Evolutionary conservation across 2,888 invertebrate species (phyloP).

Genomic region (Cheiracanthium punctorium): DNA sequence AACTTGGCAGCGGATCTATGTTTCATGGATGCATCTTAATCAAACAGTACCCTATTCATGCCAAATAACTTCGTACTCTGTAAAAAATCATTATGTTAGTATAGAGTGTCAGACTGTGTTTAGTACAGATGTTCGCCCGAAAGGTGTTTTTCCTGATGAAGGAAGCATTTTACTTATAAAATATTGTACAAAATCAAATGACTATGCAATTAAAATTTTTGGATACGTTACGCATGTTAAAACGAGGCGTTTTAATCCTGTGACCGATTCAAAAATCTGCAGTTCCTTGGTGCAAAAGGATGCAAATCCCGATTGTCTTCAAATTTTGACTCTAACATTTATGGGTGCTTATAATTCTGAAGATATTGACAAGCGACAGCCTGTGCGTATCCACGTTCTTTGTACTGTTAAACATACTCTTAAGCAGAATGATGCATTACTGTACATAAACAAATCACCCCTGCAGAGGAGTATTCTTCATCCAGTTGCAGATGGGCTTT

Average conservation of each 20-base stretch:
- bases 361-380: slow-evolving; percentile 36
- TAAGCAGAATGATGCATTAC: slow-evolving; percentile 56
- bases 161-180: slow-evolving; percentile 54
- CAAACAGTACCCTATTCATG: slow-evolving; percentile 35
- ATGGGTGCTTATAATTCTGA: slow-evolving; percentile 41
- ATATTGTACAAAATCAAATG: slow-evolving; percentile 43
- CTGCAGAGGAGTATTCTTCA: slow-evolving; percentile 41
- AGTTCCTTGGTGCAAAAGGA: neutral
- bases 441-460: slow-evolving; percentile 29
- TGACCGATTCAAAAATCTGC: neutral
- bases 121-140: slow-evolving; percentile 17
- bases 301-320: slow-evolving; percentile 16
- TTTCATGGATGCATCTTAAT: slow-evolving; percentile 48
- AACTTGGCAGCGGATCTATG: slow-evolving; percentile 63
- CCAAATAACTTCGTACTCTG: slow-evolving; percentile 29
- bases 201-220: slow-evolving; percentile 37
- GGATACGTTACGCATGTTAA: slow-evolving; percentile 46
- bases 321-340: slow-evolving; percentile 36
- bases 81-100: slow-evolving; percentile 26
- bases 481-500: slow-evolving; percentile 32
- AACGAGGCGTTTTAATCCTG: slow-evolving; percentile 16
- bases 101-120: slow-evolving; percentile 47
- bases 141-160: slow-evolving; percentile 44
- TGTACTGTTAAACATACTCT: slow-evolving; percentile 41
- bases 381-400: slow-evolving; percentile 44